Evolutionary conservation across 1,140 invertebrate species (phyloP).

Genomic region (Sinella curviseta): DNA sequence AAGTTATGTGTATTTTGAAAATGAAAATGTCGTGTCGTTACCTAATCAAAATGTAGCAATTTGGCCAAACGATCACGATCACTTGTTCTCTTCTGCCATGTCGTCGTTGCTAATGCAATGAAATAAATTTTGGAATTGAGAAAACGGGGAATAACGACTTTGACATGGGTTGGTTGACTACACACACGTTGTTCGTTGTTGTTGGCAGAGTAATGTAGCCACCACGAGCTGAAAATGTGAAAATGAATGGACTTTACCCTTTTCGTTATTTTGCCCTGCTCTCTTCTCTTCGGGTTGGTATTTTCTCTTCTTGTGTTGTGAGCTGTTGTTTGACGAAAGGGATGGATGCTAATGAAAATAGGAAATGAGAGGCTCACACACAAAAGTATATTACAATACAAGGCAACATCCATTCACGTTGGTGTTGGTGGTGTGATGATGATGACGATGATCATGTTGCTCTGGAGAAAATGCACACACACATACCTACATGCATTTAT

Average conservation of each 20-base stretch:
- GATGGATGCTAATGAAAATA: slow-evolving; percentile 26
- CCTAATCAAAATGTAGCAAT: not conserved
- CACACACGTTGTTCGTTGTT: not conserved
- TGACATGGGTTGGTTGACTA: not conserved
- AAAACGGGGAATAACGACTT: too few relatives aligned
- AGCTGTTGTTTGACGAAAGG: slow-evolving; percentile 13
- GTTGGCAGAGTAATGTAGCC: not conserved
- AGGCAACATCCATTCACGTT: not conserved
- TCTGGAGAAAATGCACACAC: not conserved
- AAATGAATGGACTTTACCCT: slow-evolving; percentile 1
- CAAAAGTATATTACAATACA: not conserved
- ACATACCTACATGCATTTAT: not conserved
- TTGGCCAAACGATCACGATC: too few relatives aligned
- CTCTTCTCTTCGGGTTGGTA: not conserved
- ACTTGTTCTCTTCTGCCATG: too few relatives aligned
- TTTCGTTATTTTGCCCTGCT: not conserved
- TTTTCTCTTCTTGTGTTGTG: not conserved
- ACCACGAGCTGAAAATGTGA: not conserved
- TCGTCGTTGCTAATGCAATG: not conserved
- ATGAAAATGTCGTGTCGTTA: not conserved
- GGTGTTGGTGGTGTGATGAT: not conserved
- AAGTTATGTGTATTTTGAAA: too few relatives aligned
- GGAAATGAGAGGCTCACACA: slow-evolving; percentile 15
- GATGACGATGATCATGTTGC: not conserved
- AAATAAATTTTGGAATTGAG: not conserved